Conservation (phyloP, 2,113 vertebrate species). For the Isichthys henryi region DNA sequence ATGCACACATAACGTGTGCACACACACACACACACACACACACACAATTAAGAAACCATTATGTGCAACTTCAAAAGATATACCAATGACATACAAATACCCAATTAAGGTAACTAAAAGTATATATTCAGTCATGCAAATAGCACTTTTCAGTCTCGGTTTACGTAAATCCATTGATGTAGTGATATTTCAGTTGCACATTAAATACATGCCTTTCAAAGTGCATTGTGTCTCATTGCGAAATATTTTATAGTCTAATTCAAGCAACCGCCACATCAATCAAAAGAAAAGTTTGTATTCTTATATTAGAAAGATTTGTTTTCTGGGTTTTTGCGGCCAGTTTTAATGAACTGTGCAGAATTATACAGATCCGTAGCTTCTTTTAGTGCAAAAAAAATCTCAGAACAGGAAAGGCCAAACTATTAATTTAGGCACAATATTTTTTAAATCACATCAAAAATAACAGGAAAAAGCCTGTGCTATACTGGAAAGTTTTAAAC, state of each 20-base stretch:
- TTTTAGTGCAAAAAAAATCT: slow-evolving; percentile 37
- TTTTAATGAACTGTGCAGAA: not conserved
- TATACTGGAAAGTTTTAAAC: not conserved
- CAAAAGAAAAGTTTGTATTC: not conserved
- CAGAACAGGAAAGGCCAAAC: slow-evolving; percentile 22
- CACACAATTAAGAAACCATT: no score
- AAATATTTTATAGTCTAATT: slow-evolving; percentile 3
- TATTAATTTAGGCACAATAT: slow-evolving; percentile 43
- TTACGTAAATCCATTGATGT: not conserved
- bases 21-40: not conserved
- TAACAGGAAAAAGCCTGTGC: slow-evolving; percentile 20
- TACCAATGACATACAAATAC: not conserved
- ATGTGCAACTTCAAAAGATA: not conserved
- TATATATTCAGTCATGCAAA: not conserved
- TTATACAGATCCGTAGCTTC: slow-evolving; percentile 18
- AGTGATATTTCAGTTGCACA: slow-evolving; percentile 10
- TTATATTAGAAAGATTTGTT: not conserved
- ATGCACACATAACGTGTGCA: not conserved
- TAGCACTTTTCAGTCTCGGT: not conserved
- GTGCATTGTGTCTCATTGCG: slow-evolving; percentile 37
- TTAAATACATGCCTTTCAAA: slow-evolving; percentile 31
- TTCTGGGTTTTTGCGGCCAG: not conserved
- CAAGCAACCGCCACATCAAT: slow-evolving; percentile 1
- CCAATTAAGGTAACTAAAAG: not conserved
- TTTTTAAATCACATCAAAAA: slow-evolving; percentile 10